Conservation (phyloP, 2,888 invertebrate species). For the Callinectes sapidus region DNA sequence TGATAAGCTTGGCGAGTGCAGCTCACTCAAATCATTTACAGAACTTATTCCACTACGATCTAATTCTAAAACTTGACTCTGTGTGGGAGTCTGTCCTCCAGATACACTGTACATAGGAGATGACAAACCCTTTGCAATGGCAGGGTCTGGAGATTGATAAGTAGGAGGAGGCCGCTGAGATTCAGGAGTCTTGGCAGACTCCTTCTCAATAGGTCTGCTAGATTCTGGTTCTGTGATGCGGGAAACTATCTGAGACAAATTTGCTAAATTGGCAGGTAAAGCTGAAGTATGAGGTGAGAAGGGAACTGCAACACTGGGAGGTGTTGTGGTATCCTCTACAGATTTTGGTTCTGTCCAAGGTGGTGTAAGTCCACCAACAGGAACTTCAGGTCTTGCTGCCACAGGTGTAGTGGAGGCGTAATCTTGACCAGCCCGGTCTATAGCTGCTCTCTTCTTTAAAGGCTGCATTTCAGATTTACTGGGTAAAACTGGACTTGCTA, state of each 20-base stretch:
- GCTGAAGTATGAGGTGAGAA: slow-evolving; percentile 61
- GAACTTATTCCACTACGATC: slow-evolving; percentile 61
- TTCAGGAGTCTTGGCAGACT: slow-evolving; percentile 56
- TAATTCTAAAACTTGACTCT: slow-evolving; percentile 61
- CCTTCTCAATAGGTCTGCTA: slow-evolving; percentile 55
- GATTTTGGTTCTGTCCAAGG: slow-evolving; percentile 61
- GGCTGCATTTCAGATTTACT: slow-evolving; percentile 65
- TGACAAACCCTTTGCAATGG: slow-evolving; percentile 47
- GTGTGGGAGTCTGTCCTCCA: slow-evolving; percentile 51
- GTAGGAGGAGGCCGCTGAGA: slow-evolving; percentile 45
- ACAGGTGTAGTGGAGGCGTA: slow-evolving; percentile 45
- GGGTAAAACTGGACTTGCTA: slow-evolving; percentile 57
- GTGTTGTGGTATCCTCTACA: slow-evolving; percentile 54
- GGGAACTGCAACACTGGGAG: slow-evolving; percentile 49
- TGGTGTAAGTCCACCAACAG: slow-evolving; percentile 49
- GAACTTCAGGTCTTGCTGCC: slow-evolving; percentile 17
- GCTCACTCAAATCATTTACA: slow-evolving; percentile 62
- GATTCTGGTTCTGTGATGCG: slow-evolving; percentile 70
- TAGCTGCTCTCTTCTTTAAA: slow-evolving; percentile 63
- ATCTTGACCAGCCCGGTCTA: slow-evolving; percentile 55
- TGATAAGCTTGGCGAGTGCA: slow-evolving; percentile 58
- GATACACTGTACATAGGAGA: slow-evolving; percentile 56
- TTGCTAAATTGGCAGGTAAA: slow-evolving; percentile 71
- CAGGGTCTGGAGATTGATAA: slow-evolving; percentile 57
- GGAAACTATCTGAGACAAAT: slow-evolving; percentile 72